Evolutionary conservation across 2,113 vertebrate genomes (phyloP).

Genomic region (Alethe castanea): DNA sequence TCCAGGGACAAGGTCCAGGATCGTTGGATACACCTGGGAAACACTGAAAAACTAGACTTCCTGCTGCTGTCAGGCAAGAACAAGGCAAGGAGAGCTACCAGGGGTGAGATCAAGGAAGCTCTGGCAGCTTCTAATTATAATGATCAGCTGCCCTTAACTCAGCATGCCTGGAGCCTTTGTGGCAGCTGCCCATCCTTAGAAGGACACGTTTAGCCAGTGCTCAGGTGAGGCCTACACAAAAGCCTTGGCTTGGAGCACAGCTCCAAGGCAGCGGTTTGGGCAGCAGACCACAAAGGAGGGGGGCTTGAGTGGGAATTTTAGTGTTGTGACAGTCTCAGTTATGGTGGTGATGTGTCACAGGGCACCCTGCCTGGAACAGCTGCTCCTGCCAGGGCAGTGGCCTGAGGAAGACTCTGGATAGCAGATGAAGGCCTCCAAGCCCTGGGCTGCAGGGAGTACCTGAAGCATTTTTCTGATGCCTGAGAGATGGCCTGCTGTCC

Average conservation of each 20-base stretch:
- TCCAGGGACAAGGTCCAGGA: not conserved
- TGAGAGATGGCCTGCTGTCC: not conserved
- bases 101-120: not conserved
- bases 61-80: not conserved
- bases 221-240: not conserved
- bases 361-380: not conserved
- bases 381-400: not conserved
- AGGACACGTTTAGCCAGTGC: rapidly evolving
- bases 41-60: not conserved
- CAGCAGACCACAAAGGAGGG: rapidly evolving
- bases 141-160: not conserved
- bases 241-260: not conserved
- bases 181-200: not conserved
- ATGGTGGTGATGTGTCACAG: rapidly evolving
- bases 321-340: not conserved
- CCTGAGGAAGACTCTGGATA: not conserved
- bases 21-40: not conserved
- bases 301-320: rapidly evolving
- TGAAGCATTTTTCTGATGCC: not conserved
- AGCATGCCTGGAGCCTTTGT: not conserved
- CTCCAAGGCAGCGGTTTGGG: rapidly evolving
- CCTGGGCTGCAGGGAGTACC: not conserved
- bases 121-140: not conserved
- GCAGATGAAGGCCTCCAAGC: not conserved
- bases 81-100: not conserved